Evolutionary conservation across 2,888 invertebrate species (phyloP).

Genomic region (Melanostoma scalare): DNA sequence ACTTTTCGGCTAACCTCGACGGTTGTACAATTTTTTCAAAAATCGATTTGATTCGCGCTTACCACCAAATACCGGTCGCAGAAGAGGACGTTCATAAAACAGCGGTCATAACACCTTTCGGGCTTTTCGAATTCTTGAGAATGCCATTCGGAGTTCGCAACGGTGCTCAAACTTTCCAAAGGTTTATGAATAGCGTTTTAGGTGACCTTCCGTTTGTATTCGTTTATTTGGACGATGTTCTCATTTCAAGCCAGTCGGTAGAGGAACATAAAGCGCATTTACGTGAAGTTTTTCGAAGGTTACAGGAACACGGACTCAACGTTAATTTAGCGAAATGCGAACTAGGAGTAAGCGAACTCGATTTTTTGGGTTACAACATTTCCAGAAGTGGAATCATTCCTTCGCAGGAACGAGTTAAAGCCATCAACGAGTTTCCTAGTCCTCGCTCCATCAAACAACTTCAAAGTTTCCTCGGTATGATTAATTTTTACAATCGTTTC

Average conservation of each 20-base stretch:
- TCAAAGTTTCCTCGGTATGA: background rate
- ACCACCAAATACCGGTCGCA: conserved; percentile 76
- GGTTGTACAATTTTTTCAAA: conserved; percentile 67
- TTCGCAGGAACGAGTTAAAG: background rate
- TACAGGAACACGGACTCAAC: too few relatives aligned
- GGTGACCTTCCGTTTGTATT: too few relatives aligned
- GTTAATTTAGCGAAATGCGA: too few relatives aligned
- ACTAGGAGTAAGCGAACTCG: too few relatives aligned
- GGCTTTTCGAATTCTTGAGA: too few relatives aligned
- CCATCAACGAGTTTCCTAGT: conserved; percentile 9
- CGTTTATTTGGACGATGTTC: too few relatives aligned
- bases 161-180: too few relatives aligned
- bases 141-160: conserved; percentile 77
- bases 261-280: background rate
- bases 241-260: background rate
- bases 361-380: too few relatives aligned
- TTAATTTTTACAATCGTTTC: too few relatives aligned
- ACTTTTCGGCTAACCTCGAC: conserved; percentile 19
- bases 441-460: background rate
- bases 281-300: too few relatives aligned
- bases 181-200: too few relatives aligned
- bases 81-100: conserved; percentile 77
- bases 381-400: too few relatives aligned
- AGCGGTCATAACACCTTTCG: conserved; percentile 77
- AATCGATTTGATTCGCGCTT: conserved; percentile 65